Evolutionary conservation across 2,797 vertebrate genomes (phyloP).

Genomic region (Cossypha niveicapilla): DNA sequence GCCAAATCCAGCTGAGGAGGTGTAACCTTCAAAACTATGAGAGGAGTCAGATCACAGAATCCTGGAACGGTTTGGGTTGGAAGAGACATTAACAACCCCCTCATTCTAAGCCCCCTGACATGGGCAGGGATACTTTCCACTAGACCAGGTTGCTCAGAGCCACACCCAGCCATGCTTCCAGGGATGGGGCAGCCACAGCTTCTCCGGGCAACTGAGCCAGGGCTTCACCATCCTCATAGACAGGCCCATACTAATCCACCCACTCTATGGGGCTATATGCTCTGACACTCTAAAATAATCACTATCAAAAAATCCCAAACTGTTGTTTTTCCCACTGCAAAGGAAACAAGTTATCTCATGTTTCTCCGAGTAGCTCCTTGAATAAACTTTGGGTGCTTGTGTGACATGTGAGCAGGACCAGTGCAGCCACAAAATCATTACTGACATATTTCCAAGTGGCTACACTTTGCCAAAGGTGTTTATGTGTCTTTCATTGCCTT

Average conservation of each 20-base stretch:
- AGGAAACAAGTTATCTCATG: accelerated
- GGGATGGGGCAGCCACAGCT: no score
- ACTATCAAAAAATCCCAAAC: accelerated
- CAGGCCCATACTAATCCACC: no score
- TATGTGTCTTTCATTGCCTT: constrained; percentile 40
- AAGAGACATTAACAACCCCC: not conserved
- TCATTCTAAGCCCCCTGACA: accelerated
- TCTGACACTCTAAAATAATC: not conserved
- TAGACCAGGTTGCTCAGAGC: accelerated
- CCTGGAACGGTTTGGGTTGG: no score
- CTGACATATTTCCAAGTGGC: constrained; percentile 19
- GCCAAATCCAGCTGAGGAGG: not conserved
- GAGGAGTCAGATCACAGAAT: not conserved
- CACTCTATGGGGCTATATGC: accelerated
- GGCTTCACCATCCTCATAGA: accelerated
- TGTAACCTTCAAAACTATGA: not conserved
- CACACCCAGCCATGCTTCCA: not conserved
- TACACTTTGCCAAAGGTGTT: not conserved
- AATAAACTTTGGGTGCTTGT: not conserved
- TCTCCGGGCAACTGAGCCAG: not conserved
- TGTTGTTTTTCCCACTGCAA: not conserved
- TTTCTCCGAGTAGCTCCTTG: not conserved
- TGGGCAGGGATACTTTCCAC: not conserved
- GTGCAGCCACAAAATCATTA: not conserved
- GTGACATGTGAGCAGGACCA: not conserved